Evolutionary conservation across 2,888 invertebrate genomes (phyloP).

Genomic region (Cosmopolites sordidus): DNA sequence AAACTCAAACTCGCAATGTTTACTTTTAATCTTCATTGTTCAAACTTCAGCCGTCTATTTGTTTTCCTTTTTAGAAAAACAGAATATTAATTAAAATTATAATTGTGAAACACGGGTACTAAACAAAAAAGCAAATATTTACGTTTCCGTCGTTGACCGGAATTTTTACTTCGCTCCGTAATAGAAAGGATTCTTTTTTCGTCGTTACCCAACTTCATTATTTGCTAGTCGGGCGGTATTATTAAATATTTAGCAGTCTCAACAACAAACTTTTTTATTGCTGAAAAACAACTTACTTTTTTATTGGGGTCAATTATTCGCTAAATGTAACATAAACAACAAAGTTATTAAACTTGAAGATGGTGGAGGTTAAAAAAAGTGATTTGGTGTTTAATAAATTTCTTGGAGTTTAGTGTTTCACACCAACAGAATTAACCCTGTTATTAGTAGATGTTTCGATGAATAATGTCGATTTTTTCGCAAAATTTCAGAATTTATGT

Average conservation of each 20-base stretch:
- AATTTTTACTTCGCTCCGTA: conserved; percentile 8
- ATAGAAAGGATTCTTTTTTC: neutral
- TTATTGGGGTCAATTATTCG: too few species aligned
- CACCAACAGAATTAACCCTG: too few species aligned
- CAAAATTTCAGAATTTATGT: too few species aligned
- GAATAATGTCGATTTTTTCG: too few species aligned
- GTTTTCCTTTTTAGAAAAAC: conserved; percentile 35
- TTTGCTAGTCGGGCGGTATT: neutral
- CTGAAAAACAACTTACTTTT: too few species aligned
- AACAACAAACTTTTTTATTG: neutral
- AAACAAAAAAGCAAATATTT: conserved; percentile 32
- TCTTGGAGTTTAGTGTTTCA: too few species aligned
- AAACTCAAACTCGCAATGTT: conserved; percentile 32
- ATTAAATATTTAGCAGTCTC: neutral
- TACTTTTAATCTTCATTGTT: conserved; percentile 45
- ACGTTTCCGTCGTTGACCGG: conserved; percentile 23
- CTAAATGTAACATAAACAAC: too few species aligned
- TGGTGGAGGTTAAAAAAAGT: too few species aligned
- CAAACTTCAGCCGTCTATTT: conserved; percentile 43
- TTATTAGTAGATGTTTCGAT: too few species aligned
- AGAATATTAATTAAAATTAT: conserved; percentile 38
- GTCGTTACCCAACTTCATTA: neutral
- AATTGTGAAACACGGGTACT: conserved; percentile 31
- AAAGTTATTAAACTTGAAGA: too few species aligned
- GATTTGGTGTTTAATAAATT: too few species aligned